Conservation (phyloP, 2,888 invertebrate genomes). For the Drosophila pseudotalamancana region DNA sequence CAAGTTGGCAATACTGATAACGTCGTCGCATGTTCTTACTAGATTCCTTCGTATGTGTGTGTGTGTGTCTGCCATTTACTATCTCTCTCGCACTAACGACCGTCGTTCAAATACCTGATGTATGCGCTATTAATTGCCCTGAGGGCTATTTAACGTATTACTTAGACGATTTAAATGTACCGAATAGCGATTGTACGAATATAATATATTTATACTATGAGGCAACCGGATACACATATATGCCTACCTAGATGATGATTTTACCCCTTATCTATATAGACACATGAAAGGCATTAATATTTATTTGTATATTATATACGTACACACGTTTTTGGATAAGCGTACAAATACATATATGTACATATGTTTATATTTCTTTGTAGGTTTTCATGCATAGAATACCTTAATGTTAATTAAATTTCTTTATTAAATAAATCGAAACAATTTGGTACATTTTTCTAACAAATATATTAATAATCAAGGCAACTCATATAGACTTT, state of each 20-base stretch:
- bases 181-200: slow-evolving; percentile 1
- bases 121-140: slow-evolving; percentile 3
- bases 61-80: not conserved
- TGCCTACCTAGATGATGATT: not conserved
- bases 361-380: not conserved
- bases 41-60: not conserved
- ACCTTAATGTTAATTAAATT: too few relatives aligned
- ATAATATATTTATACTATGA: not conserved
- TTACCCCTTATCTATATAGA: too few relatives aligned
- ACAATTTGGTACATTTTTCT: too few relatives aligned
- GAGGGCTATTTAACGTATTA: slow-evolving; percentile 18
- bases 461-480: too few relatives aligned
- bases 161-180: slow-evolving; percentile 8
- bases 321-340: not conserved
- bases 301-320: not conserved
- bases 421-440: too few relatives aligned
- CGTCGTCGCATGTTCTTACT: slow-evolving; percentile 15
- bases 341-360: not conserved
- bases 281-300: not conserved
- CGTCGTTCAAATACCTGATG: not conserved
- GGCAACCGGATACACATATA: not conserved
- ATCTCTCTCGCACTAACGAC: not conserved
- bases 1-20: slow-evolving; percentile 70
- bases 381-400: too few relatives aligned
- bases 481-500: too few relatives aligned